Conservation (phyloP, 1,140 invertebrate genomes). For the Brachionus calyciflorus region DNA sequence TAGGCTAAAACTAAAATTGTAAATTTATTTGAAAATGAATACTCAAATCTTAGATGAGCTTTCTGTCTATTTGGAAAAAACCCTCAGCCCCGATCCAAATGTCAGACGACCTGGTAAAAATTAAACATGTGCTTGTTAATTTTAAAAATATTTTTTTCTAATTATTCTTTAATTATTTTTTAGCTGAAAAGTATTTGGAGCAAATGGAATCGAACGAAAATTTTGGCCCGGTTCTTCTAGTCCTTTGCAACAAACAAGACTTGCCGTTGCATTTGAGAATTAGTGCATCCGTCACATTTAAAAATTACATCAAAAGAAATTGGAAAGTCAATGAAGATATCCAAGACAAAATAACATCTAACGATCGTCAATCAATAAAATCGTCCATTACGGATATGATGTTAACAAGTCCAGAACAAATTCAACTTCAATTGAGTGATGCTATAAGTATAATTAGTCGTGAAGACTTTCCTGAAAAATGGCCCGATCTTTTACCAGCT, state of each 20-base stretch:
- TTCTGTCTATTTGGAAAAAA: constrained; percentile 78
- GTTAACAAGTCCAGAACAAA: constrained; percentile 80
- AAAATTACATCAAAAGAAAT: constrained; percentile 92
- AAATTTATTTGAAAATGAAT: constrained; percentile 56
- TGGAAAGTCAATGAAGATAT: constrained; percentile 76
- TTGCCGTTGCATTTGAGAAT: constrained; percentile 75
- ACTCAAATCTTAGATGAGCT: constrained; percentile 76
- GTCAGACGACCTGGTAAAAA: constrained; percentile 63
- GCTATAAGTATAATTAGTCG: constrained; percentile 90
- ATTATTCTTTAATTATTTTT: not conserved
- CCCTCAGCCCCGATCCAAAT: constrained; percentile 77
- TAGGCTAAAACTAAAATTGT: constrained; percentile 33
- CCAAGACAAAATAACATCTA: constrained; percentile 73
- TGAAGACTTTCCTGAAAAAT: constrained; percentile 88
- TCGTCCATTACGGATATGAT: constrained; percentile 83
- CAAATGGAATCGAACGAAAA: constrained; percentile 84
- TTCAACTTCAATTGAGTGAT: constrained; percentile 91
- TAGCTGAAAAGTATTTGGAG: constrained; percentile 85
- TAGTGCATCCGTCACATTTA: constrained; percentile 85
- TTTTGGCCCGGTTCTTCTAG: constrained; percentile 75
- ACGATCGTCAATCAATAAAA: constrained; percentile 78
- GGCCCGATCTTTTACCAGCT: constrained; percentile 81
- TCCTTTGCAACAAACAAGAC: constrained; percentile 78
- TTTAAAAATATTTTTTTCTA: not conserved
- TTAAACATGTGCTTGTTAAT: not conserved